A percentile compares a stretch with the other conserved stretches of the same genome.
phyloP scores from a whole-genome alignment of 2,797 vertebrate species.

The Ctenopoma multispine region DNA sequence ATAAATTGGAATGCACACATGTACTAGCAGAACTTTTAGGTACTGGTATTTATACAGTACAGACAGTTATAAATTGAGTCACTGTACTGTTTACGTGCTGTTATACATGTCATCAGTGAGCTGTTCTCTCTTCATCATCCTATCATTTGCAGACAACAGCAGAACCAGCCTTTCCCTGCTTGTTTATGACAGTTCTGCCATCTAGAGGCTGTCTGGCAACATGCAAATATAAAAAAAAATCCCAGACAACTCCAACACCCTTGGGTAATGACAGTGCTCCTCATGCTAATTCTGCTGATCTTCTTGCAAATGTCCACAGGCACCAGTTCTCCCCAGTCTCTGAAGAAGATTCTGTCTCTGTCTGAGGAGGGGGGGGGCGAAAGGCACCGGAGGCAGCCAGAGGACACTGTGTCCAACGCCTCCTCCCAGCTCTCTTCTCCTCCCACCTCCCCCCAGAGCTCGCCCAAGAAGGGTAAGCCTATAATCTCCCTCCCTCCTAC shows the following conservation, averaged over 20 bases:
- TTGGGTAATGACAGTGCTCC: slow-evolving; percentile 37
- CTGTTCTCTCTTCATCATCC: slow-evolving; percentile 17
- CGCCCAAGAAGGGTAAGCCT: slow-evolving; percentile 95
- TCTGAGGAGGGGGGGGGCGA: slow-evolving; percentile 96
- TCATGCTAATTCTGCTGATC: slow-evolving; percentile 64
- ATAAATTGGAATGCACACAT: too few species aligned
- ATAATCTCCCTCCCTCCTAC: slow-evolving; percentile 42
- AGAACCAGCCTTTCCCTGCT: not conserved
- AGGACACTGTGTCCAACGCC: slow-evolving; percentile 92
- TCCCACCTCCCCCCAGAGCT: slow-evolving; percentile 96
- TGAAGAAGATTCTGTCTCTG: slow-evolving; percentile 99
- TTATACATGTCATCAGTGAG: not conserved
- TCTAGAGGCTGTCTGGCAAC: slow-evolving; percentile 56
- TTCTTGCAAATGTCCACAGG: slow-evolving; percentile 81
- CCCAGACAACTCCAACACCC: slow-evolving; percentile 57
- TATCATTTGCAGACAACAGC: slow-evolving; percentile 56
- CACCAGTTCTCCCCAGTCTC: slow-evolving; percentile 96
- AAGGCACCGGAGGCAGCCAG: slow-evolving; percentile 89
- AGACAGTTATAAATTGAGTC: not conserved
- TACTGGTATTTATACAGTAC: too few species aligned
- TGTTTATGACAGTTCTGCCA: slow-evolving; percentile 57
- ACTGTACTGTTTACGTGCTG: not conserved
- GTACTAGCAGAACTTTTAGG: not conserved
- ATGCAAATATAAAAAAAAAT: slow-evolving; percentile 14
- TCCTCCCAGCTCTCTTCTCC: slow-evolving; percentile 96